Percentiles rank a stretch among this genome's conserved stretches.
Conservation (phyloP, 2,888 invertebrate species). For the Artemia sinica region DNA sequence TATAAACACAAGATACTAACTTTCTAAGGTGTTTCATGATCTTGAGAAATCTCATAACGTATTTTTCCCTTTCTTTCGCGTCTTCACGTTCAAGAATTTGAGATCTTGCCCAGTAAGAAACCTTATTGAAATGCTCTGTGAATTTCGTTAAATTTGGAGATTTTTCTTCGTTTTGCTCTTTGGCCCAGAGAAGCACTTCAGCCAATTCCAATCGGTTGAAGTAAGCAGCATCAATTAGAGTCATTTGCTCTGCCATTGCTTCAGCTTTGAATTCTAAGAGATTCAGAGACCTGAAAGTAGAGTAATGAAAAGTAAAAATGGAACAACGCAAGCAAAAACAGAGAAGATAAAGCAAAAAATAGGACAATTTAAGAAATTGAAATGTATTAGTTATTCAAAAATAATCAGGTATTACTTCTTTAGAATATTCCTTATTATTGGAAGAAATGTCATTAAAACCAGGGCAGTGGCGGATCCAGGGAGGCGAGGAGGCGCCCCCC, state of each 20-base stretch:
- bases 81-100: slow-evolving; percentile 77
- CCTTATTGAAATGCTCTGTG: slow-evolving; percentile 97
- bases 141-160: slow-evolving; percentile 91
- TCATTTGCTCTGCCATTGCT: slow-evolving; percentile 96
- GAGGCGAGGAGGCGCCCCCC: too few relatives aligned
- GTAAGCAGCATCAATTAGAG: slow-evolving; percentile 77
- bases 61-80: slow-evolving; percentile 85
- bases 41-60: slow-evolving; percentile 86
- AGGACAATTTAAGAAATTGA: too few relatives aligned
- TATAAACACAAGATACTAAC: neutral
- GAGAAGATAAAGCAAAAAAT: too few relatives aligned
- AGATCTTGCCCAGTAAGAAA: slow-evolving; percentile 95
- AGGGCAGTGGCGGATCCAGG: too few relatives aligned
- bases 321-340: neutral
- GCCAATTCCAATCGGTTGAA: slow-evolving; percentile 93
- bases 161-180: slow-evolving; percentile 89
- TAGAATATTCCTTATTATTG: too few relatives aligned
- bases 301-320: neutral
- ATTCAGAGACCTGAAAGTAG: slow-evolving; percentile 37
- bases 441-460: too few relatives aligned
- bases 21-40: slow-evolving; percentile 76
- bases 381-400: too few relatives aligned
- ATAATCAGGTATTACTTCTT: too few relatives aligned
- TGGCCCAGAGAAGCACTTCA: slow-evolving; percentile 90
- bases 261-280: slow-evolving; percentile 82